Percentiles rank a stretch among this genome's conserved stretches.
Conservation (phyloP, 2,888 invertebrate genomes). For the Patella ulyssiponensis region DNA sequence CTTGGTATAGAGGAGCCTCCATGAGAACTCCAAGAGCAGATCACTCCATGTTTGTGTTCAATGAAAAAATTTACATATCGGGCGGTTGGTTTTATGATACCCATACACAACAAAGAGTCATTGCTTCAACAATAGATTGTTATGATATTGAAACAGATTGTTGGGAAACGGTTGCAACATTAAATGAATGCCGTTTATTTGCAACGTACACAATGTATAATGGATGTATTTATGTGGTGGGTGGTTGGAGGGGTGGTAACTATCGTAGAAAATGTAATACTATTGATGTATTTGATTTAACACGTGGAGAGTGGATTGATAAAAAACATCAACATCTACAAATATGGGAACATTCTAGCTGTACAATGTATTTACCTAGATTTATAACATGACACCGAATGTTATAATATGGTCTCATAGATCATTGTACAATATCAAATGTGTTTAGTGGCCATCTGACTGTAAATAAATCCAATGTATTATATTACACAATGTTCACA, state of each 20-base stretch:
- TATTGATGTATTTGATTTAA: conserved; percentile 80
- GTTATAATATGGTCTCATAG: neutral
- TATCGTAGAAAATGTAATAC: conserved; percentile 80
- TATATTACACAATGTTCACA: too few species aligned
- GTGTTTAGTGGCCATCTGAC: too few species aligned
- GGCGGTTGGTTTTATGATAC: conserved; percentile 73
- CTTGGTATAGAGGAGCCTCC: conserved; percentile 50
- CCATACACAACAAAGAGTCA: conserved; percentile 74
- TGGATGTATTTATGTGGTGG: conserved; percentile 79
- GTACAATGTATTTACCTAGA: conserved; percentile 79
- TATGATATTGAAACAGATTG: conserved; percentile 77
- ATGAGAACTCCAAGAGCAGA: conserved; percentile 61
- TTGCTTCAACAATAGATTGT: conserved; percentile 79
- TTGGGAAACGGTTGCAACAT: conserved; percentile 78
- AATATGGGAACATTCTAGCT: conserved; percentile 82
- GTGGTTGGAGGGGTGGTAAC: conserved; percentile 80
- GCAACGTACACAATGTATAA: conserved; percentile 79
- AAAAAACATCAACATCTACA: conserved; percentile 80
- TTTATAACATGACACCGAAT: conserved; percentile 14
- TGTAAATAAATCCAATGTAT: too few species aligned
- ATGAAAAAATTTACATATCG: conserved; percentile 52
- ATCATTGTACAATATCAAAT: too few species aligned
- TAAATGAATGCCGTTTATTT: conserved; percentile 81
- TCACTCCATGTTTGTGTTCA: conserved; percentile 59
- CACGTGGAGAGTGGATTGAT: conserved; percentile 77